phyloP scores from a whole-genome alignment of 2,888 invertebrate genomes.

The Brachyopa scutellaris region DNA sequence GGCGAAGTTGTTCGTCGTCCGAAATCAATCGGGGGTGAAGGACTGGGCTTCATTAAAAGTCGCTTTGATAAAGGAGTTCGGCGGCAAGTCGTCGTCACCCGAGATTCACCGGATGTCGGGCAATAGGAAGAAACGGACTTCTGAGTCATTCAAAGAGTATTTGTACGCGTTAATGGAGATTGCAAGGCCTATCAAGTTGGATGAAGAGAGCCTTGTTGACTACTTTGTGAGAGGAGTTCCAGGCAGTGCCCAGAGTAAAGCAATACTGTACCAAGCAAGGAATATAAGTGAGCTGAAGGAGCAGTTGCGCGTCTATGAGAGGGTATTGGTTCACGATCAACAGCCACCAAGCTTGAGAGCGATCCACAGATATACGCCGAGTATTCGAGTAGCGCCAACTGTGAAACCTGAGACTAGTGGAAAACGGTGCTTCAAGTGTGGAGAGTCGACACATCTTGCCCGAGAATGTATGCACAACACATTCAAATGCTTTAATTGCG shows the following conservation, averaged over 20 bases:
- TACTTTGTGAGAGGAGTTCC: slow-evolving; percentile 61
- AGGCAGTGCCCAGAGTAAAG: slow-evolving; percentile 34
- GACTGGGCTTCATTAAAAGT: neutral
- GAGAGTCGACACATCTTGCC: neutral
- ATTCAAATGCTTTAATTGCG: slow-evolving; percentile 19
- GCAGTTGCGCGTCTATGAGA: slow-evolving; percentile 42
- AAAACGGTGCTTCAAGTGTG: neutral
- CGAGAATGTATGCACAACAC: neutral
- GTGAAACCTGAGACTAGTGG: neutral
- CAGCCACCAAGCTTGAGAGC: slow-evolving; percentile 3
- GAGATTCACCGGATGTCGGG: neutral
- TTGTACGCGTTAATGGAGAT: slow-evolving; percentile 60
- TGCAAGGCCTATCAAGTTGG: slow-evolving; percentile 40
- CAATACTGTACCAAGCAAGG: slow-evolving; percentile 42
- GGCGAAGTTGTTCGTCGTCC: neutral
- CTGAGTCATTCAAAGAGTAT: slow-evolving; percentile 29
- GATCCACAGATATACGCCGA: neutral
- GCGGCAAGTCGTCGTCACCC: neutral
- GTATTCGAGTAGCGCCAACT: neutral
- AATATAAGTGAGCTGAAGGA: slow-evolving; percentile 26
- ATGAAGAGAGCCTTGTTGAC: slow-evolving; percentile 59
- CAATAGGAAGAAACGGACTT: neutral
- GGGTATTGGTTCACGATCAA: slow-evolving; percentile 13
- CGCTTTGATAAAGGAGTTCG: neutral
- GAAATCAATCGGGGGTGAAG: neutral